Evolutionary conservation across 2,113 vertebrate genomes (phyloP), one percentile per base, ranked within the genome.

Genomic region (Salvator merianae): DNA sequence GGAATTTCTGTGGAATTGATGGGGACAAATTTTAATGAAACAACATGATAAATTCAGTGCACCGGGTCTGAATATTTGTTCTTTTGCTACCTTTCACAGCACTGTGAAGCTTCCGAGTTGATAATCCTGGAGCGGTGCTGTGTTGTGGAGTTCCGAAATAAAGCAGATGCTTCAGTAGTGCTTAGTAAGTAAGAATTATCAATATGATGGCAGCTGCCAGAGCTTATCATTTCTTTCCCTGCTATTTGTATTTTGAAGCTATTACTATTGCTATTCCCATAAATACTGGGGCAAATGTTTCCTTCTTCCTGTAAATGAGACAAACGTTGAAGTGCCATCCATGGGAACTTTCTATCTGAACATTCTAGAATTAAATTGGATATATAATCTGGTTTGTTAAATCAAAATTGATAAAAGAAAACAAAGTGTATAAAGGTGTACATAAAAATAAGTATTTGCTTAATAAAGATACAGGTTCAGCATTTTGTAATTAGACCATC

Each of bases 21-120:
- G 55, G 30, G 47, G 24, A 53, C 38, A 12, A 30, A 22, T n/a
- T 81, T 53, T 34, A 53, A 53, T 71, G 32, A 36, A 62, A 20
- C 26, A 40, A 59, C 14, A 34, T n/a, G 18, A 50, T 53, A 30
- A 14, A 70, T 32, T 69, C 5, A 5, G 65, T 10, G 62, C 71
- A 87, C 68, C 30, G 47, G 40, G 43, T 59, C 26, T 69, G 94
- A 79, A 95, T 1, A 0, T 63, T 87, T 94, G 66, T 84, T 94
- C 40, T 89, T 89, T 82, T 94, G 94, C 91, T 40, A 91, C 80
- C 62, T 86, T 94, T 63, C 74, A 2, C 90, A 96, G 95, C 88
- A 74, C 70, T 90, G 84, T 93, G 92, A 94, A 90, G 79, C 32
- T 70, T 93, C 70, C 9, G 86, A 93, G 86, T 89, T 91, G 74